These are phyloP conservation scores for Clistopyga incitator DNA, from an alignment of 2,888 invertebrate genomes.

Conservation along the genomic window DNA sequence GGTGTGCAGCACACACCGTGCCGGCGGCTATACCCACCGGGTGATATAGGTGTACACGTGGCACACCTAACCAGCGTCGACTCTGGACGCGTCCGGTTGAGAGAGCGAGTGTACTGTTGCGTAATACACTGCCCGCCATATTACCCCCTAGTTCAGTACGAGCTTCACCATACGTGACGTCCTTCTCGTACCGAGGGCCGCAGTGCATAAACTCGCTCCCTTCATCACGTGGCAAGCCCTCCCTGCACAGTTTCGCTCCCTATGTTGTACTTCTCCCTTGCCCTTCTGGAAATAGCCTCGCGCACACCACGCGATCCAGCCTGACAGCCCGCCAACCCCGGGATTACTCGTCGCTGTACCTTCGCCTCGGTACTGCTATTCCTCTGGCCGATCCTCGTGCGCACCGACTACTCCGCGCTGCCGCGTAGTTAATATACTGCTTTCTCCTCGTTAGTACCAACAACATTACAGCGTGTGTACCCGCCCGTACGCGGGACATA, in stretches of 20 bases:
- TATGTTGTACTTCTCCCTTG: slow-evolving; percentile 38
- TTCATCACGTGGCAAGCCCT: slow-evolving; percentile 23
- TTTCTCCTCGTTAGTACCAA: slow-evolving; percentile 79
- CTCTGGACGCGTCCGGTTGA: slow-evolving; percentile 70
- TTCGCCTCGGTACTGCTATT: slow-evolving; percentile 32
- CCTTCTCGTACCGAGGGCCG: slow-evolving; percentile 28
- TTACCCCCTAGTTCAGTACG: slow-evolving; percentile 68
- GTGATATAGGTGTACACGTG: slow-evolving; percentile 72
- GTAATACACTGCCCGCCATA: slow-evolving; percentile 78
- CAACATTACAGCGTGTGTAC: slow-evolving; percentile 74
- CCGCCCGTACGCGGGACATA: slow-evolving; percentile 31
- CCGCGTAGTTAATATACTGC: slow-evolving; percentile 80
- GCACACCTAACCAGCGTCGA: slow-evolving; percentile 70
- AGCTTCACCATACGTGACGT: slow-evolving; percentile 29
- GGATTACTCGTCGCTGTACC: slow-evolving; percentile 48
- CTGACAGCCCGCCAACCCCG: slow-evolving; percentile 69
- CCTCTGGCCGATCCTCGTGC: slow-evolving; percentile 7
- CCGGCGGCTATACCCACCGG: too few relatives aligned
- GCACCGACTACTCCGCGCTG: slow-evolving; percentile 42
- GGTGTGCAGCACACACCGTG: too few relatives aligned
- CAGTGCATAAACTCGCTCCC: slow-evolving; percentile 25
- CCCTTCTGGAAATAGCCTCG: slow-evolving; percentile 56
- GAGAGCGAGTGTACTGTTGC: slow-evolving; percentile 75
- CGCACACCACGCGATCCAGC: slow-evolving; percentile 64
- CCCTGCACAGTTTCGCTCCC: slow-evolving; percentile 14